Percentiles rank a stretch among this genome's conserved stretches.
Conservation (phyloP, 2,888 invertebrate genomes). For the Notodonta dromedarius region DNA sequence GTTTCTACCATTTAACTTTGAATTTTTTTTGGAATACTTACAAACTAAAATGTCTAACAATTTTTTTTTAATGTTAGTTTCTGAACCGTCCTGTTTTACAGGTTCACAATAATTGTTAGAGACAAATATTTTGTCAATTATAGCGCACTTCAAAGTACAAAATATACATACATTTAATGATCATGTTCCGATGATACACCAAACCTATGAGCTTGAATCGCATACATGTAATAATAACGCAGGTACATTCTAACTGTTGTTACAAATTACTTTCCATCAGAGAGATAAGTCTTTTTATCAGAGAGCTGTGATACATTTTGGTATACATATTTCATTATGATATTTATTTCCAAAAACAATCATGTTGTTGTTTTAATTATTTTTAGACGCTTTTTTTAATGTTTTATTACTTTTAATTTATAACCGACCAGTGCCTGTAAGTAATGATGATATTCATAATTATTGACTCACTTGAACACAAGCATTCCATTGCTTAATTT, state of each 20-base stretch:
- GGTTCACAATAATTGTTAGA: conserved; percentile 27
- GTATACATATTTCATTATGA: conserved; percentile 21
- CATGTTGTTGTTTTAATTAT: conserved; percentile 30
- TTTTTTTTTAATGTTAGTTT: conserved; percentile 29
- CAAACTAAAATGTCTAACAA: conserved; percentile 41
- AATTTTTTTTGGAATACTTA: conserved; percentile 38
- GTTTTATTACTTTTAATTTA: conserved; percentile 41
- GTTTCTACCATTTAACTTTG: conserved; percentile 35
- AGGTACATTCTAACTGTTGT: conserved; percentile 29
- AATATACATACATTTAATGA: conserved; percentile 54
- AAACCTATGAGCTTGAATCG: conserved; percentile 42
- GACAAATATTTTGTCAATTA: conserved; percentile 56
- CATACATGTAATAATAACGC: conserved; percentile 36
- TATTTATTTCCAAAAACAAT: conserved; percentile 21
- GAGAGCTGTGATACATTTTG: conserved; percentile 74
- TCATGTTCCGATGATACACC: conserved; percentile 69
- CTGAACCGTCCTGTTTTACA: conserved; percentile 34
- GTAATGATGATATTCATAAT: conserved; percentile 76
- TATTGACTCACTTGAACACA: conserved; percentile 41
- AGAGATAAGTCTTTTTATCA: conserved; percentile 27
- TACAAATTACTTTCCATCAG: neutral
- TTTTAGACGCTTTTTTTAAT: conserved; percentile 35
- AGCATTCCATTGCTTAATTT: conserved; percentile 40
- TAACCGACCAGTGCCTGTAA: conserved; percentile 79
- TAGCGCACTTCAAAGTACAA: conserved; percentile 78